phyloP scores from a whole-genome alignment of 1,140 invertebrate species.

The Scaptomyza hsui region DNA sequence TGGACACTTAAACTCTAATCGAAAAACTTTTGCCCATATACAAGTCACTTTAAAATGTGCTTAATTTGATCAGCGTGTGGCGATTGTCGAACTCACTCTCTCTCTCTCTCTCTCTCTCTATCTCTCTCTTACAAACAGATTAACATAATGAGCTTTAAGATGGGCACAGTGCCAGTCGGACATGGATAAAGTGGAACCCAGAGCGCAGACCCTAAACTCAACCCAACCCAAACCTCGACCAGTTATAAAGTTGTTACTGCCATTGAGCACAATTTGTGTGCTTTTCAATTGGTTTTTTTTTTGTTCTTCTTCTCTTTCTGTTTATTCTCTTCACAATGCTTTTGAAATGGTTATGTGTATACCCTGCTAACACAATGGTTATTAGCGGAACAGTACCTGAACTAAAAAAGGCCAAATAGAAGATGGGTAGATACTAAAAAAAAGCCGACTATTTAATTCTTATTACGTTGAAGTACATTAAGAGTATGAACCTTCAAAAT shows the following conservation, averaged over 20 bases:
- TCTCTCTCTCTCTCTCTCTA: neutral
- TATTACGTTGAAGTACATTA: neutral
- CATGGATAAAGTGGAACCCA: conserved; percentile 6
- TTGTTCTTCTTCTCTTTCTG: conserved; percentile 6
- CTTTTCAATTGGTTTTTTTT: conserved; percentile 29
- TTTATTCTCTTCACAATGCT: conserved; percentile 48
- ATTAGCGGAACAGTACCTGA: conserved; percentile 13
- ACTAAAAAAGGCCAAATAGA: conserved; percentile 14
- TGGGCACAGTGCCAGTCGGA: conserved; percentile 32
- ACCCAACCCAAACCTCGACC: conserved; percentile 13
- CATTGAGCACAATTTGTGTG: conserved; percentile 69
- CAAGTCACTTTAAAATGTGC: conserved; percentile 82
- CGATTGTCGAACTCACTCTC: conserved; percentile 59
- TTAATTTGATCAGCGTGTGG: conserved; percentile 80
- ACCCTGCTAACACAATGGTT: conserved; percentile 27
- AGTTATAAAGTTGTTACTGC: conserved; percentile 77
- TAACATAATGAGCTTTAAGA: conserved; percentile 72
- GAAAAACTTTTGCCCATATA: conserved; percentile 82
- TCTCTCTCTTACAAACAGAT: conserved; percentile 44
- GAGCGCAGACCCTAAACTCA: conserved; percentile 15
- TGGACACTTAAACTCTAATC: conserved; percentile 82
- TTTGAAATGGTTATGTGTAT: conserved; percentile 30
- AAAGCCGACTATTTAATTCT: neutral
- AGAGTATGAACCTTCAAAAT: neutral
- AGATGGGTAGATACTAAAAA: conserved; percentile 1